Evolutionary conservation across 2,113 vertebrate species (phyloP).

Genomic region (Rana temporaria): DNA sequence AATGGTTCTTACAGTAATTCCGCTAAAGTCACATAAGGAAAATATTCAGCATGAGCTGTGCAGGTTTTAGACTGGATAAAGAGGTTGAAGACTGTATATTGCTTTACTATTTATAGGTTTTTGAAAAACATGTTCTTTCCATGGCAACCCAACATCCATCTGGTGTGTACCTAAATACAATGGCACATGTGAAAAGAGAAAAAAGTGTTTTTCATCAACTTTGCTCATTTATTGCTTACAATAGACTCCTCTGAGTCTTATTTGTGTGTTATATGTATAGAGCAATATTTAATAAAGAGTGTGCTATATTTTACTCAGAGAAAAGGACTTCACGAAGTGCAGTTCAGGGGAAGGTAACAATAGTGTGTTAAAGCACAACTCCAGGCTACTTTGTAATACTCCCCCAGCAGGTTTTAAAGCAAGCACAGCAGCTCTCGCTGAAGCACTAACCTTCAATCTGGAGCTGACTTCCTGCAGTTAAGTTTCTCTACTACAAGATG

Average conservation of each 20-base stretch:
- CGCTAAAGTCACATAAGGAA: constrained; percentile 53
- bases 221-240: constrained; percentile 23
- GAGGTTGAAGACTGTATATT: constrained; percentile 40
- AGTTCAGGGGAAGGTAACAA: no score
- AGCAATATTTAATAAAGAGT: constrained; percentile 12
- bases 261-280: background rate
- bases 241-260: constrained; percentile 11
- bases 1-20: constrained; percentile 42
- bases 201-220: constrained; percentile 43
- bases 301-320: background rate
- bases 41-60: constrained; percentile 24
- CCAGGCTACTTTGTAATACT: no score
- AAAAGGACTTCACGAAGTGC: background rate
- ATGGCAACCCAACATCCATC: constrained; percentile 62
- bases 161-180: constrained; percentile 42
- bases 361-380: no score
- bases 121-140: constrained; percentile 59
- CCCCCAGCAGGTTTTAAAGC: no score
- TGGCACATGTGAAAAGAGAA: constrained; percentile 33
- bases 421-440: no score
- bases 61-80: constrained; percentile 18
- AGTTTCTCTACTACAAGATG: no score
- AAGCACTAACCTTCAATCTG: no score
- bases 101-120: constrained; percentile 62
- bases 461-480: no score